Conservation (phyloP, 1,140 invertebrate genomes). For the Acromyrmex charruanus region DNA sequence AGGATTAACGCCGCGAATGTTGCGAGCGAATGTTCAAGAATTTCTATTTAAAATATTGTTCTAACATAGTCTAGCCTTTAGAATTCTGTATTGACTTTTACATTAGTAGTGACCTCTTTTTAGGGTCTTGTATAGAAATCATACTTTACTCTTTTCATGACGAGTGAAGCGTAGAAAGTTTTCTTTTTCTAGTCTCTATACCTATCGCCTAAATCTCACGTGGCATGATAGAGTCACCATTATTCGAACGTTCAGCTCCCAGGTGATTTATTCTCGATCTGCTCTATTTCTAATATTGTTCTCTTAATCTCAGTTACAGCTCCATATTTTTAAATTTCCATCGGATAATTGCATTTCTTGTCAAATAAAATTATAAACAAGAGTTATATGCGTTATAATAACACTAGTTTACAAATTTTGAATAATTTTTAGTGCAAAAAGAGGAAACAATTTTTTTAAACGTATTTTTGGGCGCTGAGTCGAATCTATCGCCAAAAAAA, state of each 20-base stretch:
- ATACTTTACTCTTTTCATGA: slow-evolving; percentile 61
- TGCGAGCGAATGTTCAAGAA: slow-evolving; percentile 39
- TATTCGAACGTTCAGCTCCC: slow-evolving; percentile 21
- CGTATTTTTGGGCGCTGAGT: no score
- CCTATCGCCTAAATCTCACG: slow-evolving; percentile 40
- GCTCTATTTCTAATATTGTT: slow-evolving; percentile 4
- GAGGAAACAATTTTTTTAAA: no score
- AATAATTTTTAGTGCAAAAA: no score
- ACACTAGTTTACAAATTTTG: no score
- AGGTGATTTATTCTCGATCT: slow-evolving; percentile 33
- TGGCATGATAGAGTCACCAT: slow-evolving; percentile 54
- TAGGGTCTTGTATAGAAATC: slow-evolving; percentile 63
- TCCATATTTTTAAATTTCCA: background rate
- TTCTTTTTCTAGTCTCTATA: slow-evolving; percentile 54
- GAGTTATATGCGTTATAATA: background rate
- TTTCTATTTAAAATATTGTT: slow-evolving; percentile 54
- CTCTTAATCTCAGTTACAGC: background rate
- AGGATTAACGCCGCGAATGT: slow-evolving; percentile 34
- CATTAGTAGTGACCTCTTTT: slow-evolving; percentile 67
- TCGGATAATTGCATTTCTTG: background rate
- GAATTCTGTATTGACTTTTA: slow-evolving; percentile 64
- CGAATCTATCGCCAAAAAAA: no score
- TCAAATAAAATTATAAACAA: background rate
- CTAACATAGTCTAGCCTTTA: slow-evolving; percentile 49
- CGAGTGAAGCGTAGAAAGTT: slow-evolving; percentile 67